Evolutionary conservation across 37 sponge, comb jelly and placozoan species (phyloP).

Genomic region (Halichondria panicea): DNA sequence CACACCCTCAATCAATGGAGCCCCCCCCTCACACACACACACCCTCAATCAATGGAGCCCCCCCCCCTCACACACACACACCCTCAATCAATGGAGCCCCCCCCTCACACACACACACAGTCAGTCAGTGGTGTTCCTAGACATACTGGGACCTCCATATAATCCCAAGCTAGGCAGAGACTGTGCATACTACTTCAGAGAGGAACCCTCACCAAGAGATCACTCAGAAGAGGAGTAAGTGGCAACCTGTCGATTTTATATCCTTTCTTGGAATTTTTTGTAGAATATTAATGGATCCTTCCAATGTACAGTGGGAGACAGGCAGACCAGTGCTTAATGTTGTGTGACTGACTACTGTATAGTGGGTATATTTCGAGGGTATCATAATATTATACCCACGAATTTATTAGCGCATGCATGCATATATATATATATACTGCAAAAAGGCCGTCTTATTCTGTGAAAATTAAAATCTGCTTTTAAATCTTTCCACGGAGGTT

Average conservation of each 20-base stretch:
- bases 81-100: background rate
- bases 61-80: slow-evolving; percentile 10
- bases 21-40: slow-evolving; percentile 1
- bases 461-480: no score
- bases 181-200: slow-evolving; percentile 62
- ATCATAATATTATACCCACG: no score
- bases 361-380: no score
- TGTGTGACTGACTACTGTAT: no score
- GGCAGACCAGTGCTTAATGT: background rate
- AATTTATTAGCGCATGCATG: no score
- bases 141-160: slow-evolving; percentile 77
- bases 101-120: slow-evolving; percentile 26
- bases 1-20: background rate
- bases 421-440: no score
- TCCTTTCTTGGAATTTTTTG: background rate
- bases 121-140: slow-evolving; percentile 72
- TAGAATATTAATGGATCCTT: background rate
- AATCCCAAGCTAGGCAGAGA: slow-evolving; percentile 57
- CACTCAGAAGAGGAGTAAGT: slow-evolving; percentile 19
- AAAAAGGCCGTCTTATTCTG: no score
- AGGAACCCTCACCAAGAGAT: background rate
- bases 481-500: no score
- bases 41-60: no score
- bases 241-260: no score
- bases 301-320: background rate